These are phyloP conservation scores for Fissipunctia ypsillon DNA, from an alignment of 2,888 invertebrate species.

Conservation along the genomic window DNA sequence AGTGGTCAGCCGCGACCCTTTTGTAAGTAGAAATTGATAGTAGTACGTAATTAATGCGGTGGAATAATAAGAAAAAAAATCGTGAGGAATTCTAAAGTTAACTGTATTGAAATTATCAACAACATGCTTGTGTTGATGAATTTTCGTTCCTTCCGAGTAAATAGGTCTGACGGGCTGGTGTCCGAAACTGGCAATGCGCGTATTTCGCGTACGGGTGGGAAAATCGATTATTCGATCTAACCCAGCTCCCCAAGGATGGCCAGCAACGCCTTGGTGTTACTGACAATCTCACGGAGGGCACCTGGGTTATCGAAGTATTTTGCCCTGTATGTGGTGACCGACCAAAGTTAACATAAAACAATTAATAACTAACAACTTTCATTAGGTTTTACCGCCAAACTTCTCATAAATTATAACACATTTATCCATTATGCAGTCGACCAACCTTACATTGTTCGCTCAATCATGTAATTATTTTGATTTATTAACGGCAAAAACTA, in stretches of 20 bases:
- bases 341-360: neutral
- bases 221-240: no score
- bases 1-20: no score
- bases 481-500: slow-evolving; percentile 11
- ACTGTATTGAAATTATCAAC: neutral
- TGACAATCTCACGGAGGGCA: no score
- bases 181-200: no score
- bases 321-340: no score
- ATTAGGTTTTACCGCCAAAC: slow-evolving; percentile 9
- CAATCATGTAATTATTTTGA: slow-evolving; percentile 33
- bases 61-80: neutral
- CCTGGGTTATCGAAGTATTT: no score
- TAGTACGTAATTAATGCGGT: neutral
- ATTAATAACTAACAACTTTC: slow-evolving; percentile 3
- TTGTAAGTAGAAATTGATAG: neutral
- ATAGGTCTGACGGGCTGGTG: no score
- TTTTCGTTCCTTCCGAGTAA: neutral
- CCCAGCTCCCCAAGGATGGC: no score
- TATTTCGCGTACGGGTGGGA: no score
- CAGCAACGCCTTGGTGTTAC: no score
- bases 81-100: neutral
- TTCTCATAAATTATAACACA: slow-evolving; percentile 31
- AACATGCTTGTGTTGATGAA: neutral
- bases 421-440: slow-evolving; percentile 15
- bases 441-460: slow-evolving; percentile 20